Evolutionary conservation across 2,797 vertebrate genomes (phyloP).

Genomic region (Cryptoblepharus egeriae): DNA sequence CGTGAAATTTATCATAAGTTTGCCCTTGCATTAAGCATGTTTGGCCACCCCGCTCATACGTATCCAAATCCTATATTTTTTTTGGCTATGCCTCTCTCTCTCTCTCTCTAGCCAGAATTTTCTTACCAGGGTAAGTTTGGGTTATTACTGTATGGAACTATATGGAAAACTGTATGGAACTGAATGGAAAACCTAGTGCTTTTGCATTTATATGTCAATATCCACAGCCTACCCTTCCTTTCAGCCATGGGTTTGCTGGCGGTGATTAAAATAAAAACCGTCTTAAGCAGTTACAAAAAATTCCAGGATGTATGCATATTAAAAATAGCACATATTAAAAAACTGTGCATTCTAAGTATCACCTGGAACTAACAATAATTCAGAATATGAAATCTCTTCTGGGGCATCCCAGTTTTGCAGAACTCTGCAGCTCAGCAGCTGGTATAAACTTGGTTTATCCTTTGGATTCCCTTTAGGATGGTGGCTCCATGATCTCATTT

Average conservation of each 20-base stretch:
- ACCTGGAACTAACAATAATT: neutral
- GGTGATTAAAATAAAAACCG: neutral
- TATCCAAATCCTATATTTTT: neutral
- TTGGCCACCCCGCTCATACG: neutral
- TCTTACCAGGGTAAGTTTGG: too few relatives aligned
- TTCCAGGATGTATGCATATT: neutral
- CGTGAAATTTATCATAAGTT: too few relatives aligned
- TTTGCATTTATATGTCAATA: too few relatives aligned
- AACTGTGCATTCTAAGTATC: neutral
- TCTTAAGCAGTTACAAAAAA: neutral
- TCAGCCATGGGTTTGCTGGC: neutral
- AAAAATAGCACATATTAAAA: neutral
- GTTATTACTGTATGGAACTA: too few relatives aligned
- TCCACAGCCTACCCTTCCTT: neutral
- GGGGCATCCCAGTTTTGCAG: neutral
- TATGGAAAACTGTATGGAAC: too few relatives aligned
- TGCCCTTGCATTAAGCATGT: too few relatives aligned
- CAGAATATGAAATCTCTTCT: neutral
- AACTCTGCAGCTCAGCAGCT: neutral
- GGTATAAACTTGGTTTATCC: neutral
- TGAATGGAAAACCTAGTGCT: too few relatives aligned
- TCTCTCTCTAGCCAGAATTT: neutral
- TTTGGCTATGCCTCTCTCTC: neutral
- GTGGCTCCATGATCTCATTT: slow-evolving; percentile 8
- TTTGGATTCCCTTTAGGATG: slow-evolving; percentile 7